These are phyloP conservation scores for Clinocottus analis DNA, from an alignment of 2,113 vertebrate species.

Conservation along the genomic window DNA sequence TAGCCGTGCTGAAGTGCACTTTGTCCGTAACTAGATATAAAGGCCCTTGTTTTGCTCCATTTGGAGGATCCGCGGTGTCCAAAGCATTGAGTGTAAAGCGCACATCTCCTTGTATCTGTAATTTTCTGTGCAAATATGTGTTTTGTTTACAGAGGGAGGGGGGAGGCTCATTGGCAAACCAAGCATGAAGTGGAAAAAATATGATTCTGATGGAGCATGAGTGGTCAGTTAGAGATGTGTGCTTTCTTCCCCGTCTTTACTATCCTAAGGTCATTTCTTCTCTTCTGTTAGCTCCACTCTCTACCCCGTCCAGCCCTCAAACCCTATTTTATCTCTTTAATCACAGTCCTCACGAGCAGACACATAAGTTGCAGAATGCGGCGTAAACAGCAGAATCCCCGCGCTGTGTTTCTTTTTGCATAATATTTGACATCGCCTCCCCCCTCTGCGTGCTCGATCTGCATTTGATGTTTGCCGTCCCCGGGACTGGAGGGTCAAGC, in stretches of 20 bases:
- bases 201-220: slow-evolving; percentile 83
- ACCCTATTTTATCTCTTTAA: slow-evolving; percentile 69
- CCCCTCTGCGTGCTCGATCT: not conserved
- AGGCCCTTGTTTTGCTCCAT: slow-evolving; percentile 76
- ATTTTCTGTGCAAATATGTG: slow-evolving; percentile 84
- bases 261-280: slow-evolving; percentile 83
- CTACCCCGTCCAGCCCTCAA: slow-evolving; percentile 49
- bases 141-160: slow-evolving; percentile 81
- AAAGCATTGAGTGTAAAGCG: slow-evolving; percentile 80
- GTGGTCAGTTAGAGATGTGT: slow-evolving; percentile 84
- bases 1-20: slow-evolving; percentile 79
- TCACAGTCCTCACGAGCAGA: slow-evolving; percentile 63
- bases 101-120: slow-evolving; percentile 78
- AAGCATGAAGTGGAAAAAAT: slow-evolving; percentile 87
- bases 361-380: slow-evolving; percentile 47
- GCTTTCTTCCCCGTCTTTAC: slow-evolving; percentile 76
- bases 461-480: slow-evolving; percentile 42
- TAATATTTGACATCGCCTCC: slow-evolving; percentile 52
- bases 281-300: slow-evolving; percentile 67
- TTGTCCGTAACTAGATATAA: slow-evolving; percentile 78
- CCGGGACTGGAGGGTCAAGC: slow-evolving; percentile 63
- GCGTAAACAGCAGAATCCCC: slow-evolving; percentile 60
- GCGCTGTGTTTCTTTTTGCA: slow-evolving; percentile 41
- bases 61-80: slow-evolving; percentile 74
- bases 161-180: slow-evolving; percentile 79